These are phyloP conservation scores for Dynastes maya DNA, from an alignment of 2,888 invertebrate species.

Conservation along the genomic window DNA sequence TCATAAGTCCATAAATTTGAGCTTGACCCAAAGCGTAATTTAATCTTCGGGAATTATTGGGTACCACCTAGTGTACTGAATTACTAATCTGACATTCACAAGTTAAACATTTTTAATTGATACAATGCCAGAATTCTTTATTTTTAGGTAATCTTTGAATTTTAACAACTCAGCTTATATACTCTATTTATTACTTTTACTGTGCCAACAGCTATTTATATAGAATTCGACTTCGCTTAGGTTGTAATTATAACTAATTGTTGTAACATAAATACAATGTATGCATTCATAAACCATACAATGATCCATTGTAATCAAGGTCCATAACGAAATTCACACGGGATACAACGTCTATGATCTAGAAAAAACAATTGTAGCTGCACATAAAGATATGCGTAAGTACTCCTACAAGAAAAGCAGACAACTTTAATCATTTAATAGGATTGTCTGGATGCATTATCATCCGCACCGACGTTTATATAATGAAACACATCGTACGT, in stretches of 20 bases:
- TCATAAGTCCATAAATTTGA: too few species aligned
- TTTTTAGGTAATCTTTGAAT: too few species aligned
- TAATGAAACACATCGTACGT: neutral
- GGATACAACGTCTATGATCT: slow-evolving; percentile 21
- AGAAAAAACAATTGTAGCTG: neutral
- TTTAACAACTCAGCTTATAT: too few species aligned
- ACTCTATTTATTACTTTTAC: neutral
- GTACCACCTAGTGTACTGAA: too few species aligned
- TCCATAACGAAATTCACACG: slow-evolving; percentile 43
- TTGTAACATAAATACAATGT: too few species aligned
- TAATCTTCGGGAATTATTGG: too few species aligned
- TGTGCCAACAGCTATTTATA: neutral
- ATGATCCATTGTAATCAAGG: slow-evolving; percentile 41
- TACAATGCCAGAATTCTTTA: too few species aligned
- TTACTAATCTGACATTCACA: too few species aligned
- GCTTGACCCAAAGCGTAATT: too few species aligned
- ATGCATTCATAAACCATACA: slow-evolving; percentile 6
- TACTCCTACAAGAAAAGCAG: slow-evolving; percentile 27
- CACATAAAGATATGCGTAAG: neutral
- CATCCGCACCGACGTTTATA: slow-evolving; percentile 28
- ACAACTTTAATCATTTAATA: slow-evolving; percentile 43
- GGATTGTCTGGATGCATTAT: slow-evolving; percentile 38
- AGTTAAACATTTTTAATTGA: too few species aligned
- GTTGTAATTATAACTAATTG: neutral
- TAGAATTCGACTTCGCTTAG: neutral